phyloP scores from a whole-genome alignment of 2,113 vertebrate genomes.

The Clarias batrachus region DNA sequence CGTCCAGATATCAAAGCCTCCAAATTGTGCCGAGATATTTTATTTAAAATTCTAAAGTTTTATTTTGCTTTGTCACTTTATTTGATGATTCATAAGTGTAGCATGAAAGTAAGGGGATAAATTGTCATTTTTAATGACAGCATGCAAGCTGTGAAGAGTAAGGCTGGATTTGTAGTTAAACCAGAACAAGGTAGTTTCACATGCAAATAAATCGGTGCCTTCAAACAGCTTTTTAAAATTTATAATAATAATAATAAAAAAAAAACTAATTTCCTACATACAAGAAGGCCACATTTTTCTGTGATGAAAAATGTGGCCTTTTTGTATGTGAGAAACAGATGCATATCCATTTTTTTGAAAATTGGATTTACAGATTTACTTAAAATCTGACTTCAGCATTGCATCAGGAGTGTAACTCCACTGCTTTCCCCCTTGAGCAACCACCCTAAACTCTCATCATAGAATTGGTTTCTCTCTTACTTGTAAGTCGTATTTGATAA shows the following conservation, averaged over 20 bases:
- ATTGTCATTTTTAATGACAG: background rate
- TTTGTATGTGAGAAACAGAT: background rate
- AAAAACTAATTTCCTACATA: background rate
- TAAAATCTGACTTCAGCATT: background rate
- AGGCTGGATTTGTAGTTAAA: background rate
- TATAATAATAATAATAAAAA: no score
- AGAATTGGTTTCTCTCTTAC: background rate
- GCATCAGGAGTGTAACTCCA: background rate
- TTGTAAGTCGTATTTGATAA: constrained; percentile 1
- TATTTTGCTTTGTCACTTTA: background rate
- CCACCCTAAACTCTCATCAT: background rate
- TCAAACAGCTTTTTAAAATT: background rate
- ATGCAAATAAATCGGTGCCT: background rate
- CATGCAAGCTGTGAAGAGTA: background rate
- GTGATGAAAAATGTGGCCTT: background rate
- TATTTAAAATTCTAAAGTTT: background rate
- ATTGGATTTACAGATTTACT: background rate
- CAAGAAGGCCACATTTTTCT: no score
- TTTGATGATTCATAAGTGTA: background rate
- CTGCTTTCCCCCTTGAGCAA: background rate
- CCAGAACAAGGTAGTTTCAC: background rate
- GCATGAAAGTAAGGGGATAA: background rate
- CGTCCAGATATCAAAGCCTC: background rate
- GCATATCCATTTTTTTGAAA: background rate
- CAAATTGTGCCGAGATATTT: background rate